Conservation (phyloP, 2,797 vertebrate species). For the Chromis chromis region DNA sequence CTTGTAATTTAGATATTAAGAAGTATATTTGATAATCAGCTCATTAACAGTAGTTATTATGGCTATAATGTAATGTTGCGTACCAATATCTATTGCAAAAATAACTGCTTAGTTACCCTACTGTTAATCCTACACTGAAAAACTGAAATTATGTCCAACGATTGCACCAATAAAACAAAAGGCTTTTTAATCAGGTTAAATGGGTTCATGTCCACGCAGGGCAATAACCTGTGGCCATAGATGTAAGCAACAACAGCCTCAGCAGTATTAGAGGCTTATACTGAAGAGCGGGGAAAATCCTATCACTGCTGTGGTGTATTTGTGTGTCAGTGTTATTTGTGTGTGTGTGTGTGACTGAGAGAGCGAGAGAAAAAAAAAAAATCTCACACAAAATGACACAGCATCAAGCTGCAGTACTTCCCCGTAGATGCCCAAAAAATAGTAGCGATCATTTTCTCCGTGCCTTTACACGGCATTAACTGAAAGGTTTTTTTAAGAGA, state of each 20-base stretch:
- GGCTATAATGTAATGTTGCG: neutral
- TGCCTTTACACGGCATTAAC: constrained; percentile 7
- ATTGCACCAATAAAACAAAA: constrained; percentile 10
- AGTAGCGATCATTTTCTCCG: neutral
- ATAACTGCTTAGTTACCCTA: neutral
- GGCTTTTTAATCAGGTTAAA: constrained; percentile 6
- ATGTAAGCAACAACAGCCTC: constrained; percentile 29
- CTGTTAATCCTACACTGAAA: neutral
- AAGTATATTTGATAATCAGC: neutral
- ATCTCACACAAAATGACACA: constrained; percentile 26
- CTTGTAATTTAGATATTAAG: neutral
- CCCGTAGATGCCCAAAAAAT: constrained; percentile 3
- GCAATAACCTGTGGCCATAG: constrained; percentile 23
- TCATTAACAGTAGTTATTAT: neutral
- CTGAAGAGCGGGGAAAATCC: constrained; percentile 47
- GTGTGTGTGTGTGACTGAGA: neutral
- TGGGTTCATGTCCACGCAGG: neutral
- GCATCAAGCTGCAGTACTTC: constrained; percentile 1
- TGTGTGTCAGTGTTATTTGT: neutral
- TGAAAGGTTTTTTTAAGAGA: constrained; percentile 11
- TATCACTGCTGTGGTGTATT: neutral
- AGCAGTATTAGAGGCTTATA: constrained; percentile 45
- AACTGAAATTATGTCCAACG: constrained; percentile 5
- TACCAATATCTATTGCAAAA: neutral
- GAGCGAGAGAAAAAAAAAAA: neutral